These are phyloP conservation scores for Peromyscus melanophrys DNA, from an alignment of 2,797 vertebrate species.

Conservation along the genomic window DNA sequence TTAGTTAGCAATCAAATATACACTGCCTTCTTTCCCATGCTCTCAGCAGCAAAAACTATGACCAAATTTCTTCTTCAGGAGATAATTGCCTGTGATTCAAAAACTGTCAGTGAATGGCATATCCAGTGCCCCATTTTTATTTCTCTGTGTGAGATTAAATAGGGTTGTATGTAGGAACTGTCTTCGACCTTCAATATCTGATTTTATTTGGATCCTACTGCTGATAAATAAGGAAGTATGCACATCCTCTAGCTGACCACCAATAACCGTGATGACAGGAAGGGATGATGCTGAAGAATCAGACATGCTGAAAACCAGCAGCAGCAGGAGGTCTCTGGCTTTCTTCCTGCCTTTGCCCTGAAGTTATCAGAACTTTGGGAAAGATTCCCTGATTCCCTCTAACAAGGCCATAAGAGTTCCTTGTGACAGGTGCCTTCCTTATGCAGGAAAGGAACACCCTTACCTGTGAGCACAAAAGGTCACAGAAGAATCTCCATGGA, in stretches of 20 bases:
- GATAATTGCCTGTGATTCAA: constrained; percentile 14
- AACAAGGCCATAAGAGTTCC: not conserved
- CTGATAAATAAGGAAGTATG: constrained; percentile 45
- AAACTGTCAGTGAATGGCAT: not conserved
- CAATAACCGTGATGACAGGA: not conserved
- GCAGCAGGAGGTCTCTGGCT: not conserved
- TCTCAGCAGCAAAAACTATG: constrained; percentile 12
- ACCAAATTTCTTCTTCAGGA: not conserved
- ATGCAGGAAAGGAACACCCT: not conserved
- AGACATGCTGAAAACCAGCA: not conserved
- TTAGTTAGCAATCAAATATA: constrained; percentile 49
- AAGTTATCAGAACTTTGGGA: not conserved
- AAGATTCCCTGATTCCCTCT: not conserved
- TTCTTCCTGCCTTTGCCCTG: not conserved
- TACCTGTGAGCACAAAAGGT: not conserved
- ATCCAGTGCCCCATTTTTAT: not conserved
- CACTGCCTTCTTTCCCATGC: not conserved
- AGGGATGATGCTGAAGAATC: not conserved
- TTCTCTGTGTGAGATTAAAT: not conserved
- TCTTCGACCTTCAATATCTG: not conserved
- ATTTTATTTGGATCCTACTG: not conserved
- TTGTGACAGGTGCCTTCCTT: not conserved
- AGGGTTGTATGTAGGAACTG: not conserved
- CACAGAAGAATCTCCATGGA: not conserved
- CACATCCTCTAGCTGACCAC: not conserved